Conservation (phyloP, 2,888 invertebrate genomes). For the Melipona beecheii region DNA sequence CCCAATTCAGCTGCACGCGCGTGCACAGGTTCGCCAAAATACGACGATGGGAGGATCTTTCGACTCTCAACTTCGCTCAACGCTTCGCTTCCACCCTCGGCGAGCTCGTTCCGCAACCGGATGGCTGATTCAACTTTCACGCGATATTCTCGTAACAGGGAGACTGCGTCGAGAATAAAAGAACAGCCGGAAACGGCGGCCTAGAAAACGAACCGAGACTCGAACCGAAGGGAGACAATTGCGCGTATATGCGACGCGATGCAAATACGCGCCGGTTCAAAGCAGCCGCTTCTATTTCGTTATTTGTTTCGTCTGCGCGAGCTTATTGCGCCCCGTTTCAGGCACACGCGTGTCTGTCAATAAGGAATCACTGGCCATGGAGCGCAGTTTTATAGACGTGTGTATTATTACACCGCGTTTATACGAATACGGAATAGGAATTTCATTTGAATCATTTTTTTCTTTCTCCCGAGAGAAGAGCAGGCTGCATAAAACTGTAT, state of each 20-base stretch:
- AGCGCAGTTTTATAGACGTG: too few species aligned
- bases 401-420: too few species aligned
- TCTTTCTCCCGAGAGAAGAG: too few species aligned
- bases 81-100: neutral
- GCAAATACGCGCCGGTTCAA: slow-evolving; percentile 12
- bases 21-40: neutral
- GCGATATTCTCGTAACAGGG: neutral
- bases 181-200: slow-evolving; percentile 7
- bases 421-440: too few species aligned
- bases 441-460: too few species aligned
- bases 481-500: too few species aligned
- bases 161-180: slow-evolving; percentile 15
- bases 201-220: neutral
- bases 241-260: neutral
- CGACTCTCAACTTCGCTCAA: slow-evolving; percentile 20
- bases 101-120: slow-evolving; percentile 9
- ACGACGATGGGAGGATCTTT: slow-evolving; percentile 13
- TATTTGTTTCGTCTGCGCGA: neutral
- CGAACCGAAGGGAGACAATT: slow-evolving; percentile 16
- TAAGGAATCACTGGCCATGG: too few species aligned
- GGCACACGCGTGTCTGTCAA: neutral
- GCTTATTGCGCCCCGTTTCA: neutral
- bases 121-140: slow-evolving; percentile 17
- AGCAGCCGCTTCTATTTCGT: neutral
- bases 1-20: too few species aligned